Conservation (phyloP, 2,797 vertebrate species). For the Coranthus polyacanthus region DNA sequence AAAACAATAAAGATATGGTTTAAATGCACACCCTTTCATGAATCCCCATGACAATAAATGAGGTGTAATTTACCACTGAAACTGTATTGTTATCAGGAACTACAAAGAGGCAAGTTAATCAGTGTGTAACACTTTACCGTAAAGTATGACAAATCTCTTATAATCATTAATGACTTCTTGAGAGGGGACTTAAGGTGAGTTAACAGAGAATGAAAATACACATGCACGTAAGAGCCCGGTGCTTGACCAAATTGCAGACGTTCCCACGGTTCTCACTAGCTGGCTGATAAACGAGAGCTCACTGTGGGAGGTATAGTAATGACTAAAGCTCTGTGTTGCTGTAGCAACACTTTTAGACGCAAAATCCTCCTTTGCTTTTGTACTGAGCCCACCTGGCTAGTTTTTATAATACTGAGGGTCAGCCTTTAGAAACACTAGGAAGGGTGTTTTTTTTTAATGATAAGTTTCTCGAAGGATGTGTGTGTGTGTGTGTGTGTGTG, state of each 20-base stretch:
- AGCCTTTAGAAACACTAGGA: slow-evolving; percentile 58
- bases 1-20: no score
- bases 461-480: slow-evolving; percentile 47
- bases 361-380: slow-evolving; percentile 71
- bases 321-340: slow-evolving; percentile 65
- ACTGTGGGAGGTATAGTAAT: slow-evolving; percentile 82
- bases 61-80: no score
- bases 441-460: slow-evolving; percentile 55
- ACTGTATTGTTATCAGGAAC: background rate
- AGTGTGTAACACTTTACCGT: slow-evolving; percentile 11
- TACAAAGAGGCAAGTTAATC: background rate
- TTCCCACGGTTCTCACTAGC: slow-evolving; percentile 78
- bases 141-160: background rate
- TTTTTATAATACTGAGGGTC: slow-evolving; percentile 63
- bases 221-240: slow-evolving; percentile 18
- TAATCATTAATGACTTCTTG: slow-evolving; percentile 35
- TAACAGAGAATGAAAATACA: slow-evolving; percentile 32
- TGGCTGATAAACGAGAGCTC: slow-evolving; percentile 71
- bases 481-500: slow-evolving; percentile 21
- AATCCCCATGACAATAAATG: no score
- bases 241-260: slow-evolving; percentile 55
- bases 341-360: slow-evolving; percentile 60
- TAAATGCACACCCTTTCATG: no score
- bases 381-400: slow-evolving; percentile 71
- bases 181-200: slow-evolving; percentile 29